These are phyloP conservation scores for Drosophila nr. perissopoda DNA, from an alignment of 2,888 invertebrate genomes.

Conservation along the genomic window DNA sequence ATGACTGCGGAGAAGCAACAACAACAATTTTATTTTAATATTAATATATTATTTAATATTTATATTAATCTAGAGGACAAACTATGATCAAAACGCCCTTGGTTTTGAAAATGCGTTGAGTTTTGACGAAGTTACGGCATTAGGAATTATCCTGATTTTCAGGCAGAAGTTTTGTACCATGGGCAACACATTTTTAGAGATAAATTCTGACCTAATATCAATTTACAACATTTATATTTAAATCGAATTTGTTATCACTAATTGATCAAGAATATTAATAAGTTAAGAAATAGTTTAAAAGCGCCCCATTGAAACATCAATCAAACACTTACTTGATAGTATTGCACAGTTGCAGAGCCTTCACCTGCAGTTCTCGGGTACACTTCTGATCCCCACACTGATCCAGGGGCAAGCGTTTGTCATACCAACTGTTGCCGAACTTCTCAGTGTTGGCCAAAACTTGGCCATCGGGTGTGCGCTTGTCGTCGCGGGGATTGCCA, in stretches of 20 bases:
- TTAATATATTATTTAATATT: too few relatives aligned
- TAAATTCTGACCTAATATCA: too few relatives aligned
- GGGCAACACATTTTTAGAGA: too few relatives aligned
- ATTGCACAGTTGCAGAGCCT: constrained; percentile 89
- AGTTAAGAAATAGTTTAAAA: not conserved
- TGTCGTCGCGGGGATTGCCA: constrained; percentile 88
- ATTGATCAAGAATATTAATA: not conserved
- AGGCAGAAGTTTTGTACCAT: too few relatives aligned
- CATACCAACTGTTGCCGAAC: constrained; percentile 92
- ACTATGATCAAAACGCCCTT: too few relatives aligned
- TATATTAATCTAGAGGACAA: too few relatives aligned
- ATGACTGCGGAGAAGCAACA: constrained; percentile 84
- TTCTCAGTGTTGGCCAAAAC: constrained; percentile 88
- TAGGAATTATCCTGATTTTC: too few relatives aligned
- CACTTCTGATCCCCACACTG: constrained; percentile 88
- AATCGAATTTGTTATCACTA: not conserved
- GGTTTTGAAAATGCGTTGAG: too few relatives aligned
- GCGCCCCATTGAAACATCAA: not conserved
- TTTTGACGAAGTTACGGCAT: too few relatives aligned
- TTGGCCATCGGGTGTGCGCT: constrained; percentile 89
- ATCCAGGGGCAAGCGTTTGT: constrained; percentile 82
- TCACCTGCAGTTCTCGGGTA: constrained; percentile 87
- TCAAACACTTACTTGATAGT: constrained; percentile 87
- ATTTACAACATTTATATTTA: too few relatives aligned
- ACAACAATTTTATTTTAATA: not conserved